phyloP scores from a whole-genome alignment of 2,888 invertebrate species.

The Ormia ochracea region DNA sequence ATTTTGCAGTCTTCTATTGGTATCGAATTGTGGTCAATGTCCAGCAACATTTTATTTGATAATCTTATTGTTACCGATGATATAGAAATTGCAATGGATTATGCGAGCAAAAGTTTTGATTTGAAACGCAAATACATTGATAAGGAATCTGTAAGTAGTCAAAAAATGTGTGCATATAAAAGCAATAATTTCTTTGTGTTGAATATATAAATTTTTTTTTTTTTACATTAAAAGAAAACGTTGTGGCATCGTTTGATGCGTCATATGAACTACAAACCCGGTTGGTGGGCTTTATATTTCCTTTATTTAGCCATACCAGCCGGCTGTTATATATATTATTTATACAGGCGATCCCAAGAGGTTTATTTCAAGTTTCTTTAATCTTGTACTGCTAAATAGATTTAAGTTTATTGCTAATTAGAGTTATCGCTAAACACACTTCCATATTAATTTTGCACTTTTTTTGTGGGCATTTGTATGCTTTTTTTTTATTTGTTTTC shows the following conservation, averaged over 20 bases:
- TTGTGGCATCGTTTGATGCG: constrained; percentile 85
- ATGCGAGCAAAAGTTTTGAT: constrained; percentile 89
- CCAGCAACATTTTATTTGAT: constrained; percentile 94
- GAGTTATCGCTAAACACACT: constrained; percentile 15
- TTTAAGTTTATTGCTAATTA: constrained; percentile 32
- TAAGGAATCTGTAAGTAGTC: constrained; percentile 85
- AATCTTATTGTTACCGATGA: constrained; percentile 95
- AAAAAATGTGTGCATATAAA: no score
- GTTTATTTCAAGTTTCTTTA: constrained; percentile 76
- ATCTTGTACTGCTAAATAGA: background rate
- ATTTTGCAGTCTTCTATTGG: constrained; percentile 88
- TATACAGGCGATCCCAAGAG: constrained; percentile 82
- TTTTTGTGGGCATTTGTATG: constrained; percentile 48
- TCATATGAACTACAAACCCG: constrained; percentile 86
- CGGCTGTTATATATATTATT: constrained; percentile 82
- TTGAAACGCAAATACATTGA: constrained; percentile 89
- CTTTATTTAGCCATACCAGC: constrained; percentile 86
- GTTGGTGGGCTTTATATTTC: constrained; percentile 88
- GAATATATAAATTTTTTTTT: background rate
- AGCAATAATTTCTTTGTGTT: no score
- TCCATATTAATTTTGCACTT: constrained; percentile 43
- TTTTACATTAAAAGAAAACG: constrained; percentile 77
- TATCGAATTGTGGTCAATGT: constrained; percentile 99
- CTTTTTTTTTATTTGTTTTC: constrained; percentile 65
- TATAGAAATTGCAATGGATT: constrained; percentile 84